phyloP scores from a whole-genome alignment of 1,140 invertebrate species.

The Lethrus apterus region DNA sequence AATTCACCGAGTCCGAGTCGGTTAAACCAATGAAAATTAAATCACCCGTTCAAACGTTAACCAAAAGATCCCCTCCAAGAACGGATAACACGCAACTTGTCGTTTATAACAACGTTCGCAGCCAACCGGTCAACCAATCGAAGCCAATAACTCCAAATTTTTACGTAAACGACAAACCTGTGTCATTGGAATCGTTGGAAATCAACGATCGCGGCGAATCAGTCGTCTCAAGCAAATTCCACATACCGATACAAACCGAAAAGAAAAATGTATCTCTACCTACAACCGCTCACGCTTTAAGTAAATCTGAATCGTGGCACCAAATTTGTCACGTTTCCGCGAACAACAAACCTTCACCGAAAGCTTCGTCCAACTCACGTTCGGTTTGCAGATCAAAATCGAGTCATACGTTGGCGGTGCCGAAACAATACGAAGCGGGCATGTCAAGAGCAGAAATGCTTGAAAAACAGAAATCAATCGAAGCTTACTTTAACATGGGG shows the following conservation, averaged over 20 bases:
- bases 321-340: conserved; percentile 48
- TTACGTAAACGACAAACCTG: conserved; percentile 23
- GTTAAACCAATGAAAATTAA: background rate
- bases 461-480: conserved; percentile 69
- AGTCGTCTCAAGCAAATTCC: conserved; percentile 42
- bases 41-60: background rate
- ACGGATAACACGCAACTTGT: background rate
- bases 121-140: background rate
- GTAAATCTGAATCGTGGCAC: conserved; percentile 75
- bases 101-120: conserved; percentile 7
- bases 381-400: conserved; percentile 58
- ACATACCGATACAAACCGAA: conserved; percentile 37
- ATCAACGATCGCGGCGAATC: conserved; percentile 38
- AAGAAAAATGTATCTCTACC: conserved; percentile 35
- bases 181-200: conserved; percentile 32
- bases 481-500: conserved; percentile 59
- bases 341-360: conserved; percentile 33
- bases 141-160: conserved; percentile 11
- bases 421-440: conserved; percentile 71
- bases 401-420: conserved; percentile 59
- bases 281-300: conserved; percentile 40
- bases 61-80: background rate
- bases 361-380: conserved; percentile 39
- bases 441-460: conserved; percentile 62
- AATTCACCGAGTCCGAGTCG: conserved; percentile 16